A percentile compares a stretch with the other conserved stretches of the same genome.
Evolutionary conservation across 2,797 vertebrate species (phyloP).

Genomic region (Antennarius maculatus): DNA sequence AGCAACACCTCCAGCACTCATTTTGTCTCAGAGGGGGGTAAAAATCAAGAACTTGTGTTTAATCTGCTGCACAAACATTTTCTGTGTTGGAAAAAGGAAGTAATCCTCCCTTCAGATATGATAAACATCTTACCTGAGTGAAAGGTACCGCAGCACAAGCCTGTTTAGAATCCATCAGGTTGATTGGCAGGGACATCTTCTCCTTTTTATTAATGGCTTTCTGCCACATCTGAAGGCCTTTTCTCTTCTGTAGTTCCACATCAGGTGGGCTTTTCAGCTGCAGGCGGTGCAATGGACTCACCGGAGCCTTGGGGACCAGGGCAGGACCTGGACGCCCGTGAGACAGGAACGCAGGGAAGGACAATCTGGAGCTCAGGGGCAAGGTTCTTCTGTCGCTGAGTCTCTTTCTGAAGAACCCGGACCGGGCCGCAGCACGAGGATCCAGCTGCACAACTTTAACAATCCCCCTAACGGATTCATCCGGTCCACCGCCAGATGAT

Average conservation of each 20-base stretch:
- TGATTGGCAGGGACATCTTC: conserved; percentile 66
- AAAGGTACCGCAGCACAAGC: conserved; percentile 77
- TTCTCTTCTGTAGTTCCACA: conserved; percentile 67
- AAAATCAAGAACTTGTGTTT: conserved; percentile 15
- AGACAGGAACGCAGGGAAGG: conserved; percentile 80
- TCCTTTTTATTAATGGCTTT: conserved; percentile 70
- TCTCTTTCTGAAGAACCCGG: conserved; percentile 59
- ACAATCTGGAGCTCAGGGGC: conserved; percentile 43
- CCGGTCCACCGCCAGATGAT: conserved; percentile 72
- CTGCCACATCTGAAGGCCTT: conserved; percentile 82
- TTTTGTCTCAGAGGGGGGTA: conserved; percentile 21
- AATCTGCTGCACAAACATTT: neutral
- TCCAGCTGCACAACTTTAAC: conserved; percentile 76
- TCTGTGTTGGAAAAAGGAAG: conserved; percentile 5
- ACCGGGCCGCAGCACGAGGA: conserved; percentile 55
- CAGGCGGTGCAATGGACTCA: conserved; percentile 55
- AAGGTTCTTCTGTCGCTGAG: conserved; percentile 39
- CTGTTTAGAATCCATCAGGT: conserved; percentile 76
- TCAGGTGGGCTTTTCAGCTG: conserved; percentile 32
- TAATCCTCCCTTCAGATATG: neutral
- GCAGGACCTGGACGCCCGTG: conserved; percentile 67
- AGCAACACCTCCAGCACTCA: conserved; percentile 15
- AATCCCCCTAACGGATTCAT: conserved; percentile 63
- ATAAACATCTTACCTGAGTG: conserved; percentile 71
- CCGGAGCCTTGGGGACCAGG: conserved; percentile 23